These are phyloP conservation scores for Macrobrachium nipponense DNA, from an alignment of 1,140 invertebrate species.

Conservation along the genomic window DNA sequence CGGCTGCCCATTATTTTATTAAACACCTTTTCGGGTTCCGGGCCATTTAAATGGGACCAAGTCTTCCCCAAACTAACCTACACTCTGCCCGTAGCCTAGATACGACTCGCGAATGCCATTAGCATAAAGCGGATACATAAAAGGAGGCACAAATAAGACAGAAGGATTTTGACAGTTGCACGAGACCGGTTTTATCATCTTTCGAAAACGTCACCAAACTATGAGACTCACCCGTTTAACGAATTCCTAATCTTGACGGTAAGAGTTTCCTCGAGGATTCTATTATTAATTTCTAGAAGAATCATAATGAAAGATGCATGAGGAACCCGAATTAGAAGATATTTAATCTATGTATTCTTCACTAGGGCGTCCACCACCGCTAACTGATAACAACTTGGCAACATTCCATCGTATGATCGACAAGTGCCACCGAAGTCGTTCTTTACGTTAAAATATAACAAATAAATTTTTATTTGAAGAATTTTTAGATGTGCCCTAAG, in stretches of 20 bases:
- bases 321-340: conserved; percentile 5
- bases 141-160: too few relatives aligned
- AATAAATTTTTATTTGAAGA: too few relatives aligned
- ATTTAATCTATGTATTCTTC: background rate
- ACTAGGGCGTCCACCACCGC: conserved; percentile 22
- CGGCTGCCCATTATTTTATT: too few relatives aligned
- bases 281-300: conserved; percentile 98
- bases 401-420: background rate
- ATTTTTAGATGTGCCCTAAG: too few relatives aligned
- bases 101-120: too few relatives aligned
- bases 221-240: conserved; percentile 84
- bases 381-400: conserved; percentile 31
- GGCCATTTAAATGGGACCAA: too few relatives aligned
- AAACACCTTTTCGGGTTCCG: too few relatives aligned
- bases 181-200: conserved; percentile 28
- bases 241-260: conserved; percentile 95
- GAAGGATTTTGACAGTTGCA: too few relatives aligned
- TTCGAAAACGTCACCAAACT: conserved; percentile 3
- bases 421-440: background rate
- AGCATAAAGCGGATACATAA: too few relatives aligned
- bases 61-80: too few relatives aligned
- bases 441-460: background rate
- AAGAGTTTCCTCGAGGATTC: conserved; percentile 96
- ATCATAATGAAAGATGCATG: conserved; percentile 80
- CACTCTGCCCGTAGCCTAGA: too few relatives aligned